Base-by-base conservation (phyloP, 2,797 vertebrate genomes). In the Lutra lutra region DNA sequence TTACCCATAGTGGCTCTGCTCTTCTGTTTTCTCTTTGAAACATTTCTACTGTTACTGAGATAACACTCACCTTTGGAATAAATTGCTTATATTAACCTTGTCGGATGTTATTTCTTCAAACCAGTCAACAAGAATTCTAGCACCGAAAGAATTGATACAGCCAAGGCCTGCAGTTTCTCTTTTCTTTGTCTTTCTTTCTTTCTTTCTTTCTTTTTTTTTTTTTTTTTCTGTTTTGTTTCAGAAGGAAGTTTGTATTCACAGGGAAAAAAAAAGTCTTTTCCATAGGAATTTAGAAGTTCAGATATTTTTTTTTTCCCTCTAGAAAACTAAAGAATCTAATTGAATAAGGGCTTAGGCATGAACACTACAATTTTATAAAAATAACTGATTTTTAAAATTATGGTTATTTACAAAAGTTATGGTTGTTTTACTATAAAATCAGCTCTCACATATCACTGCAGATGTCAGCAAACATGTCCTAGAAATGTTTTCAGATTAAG, bases 51-150 rank as follows among this genome's bases (percentile, higher is more conserved):
- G 38, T 86, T 96, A 86, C 70, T 89, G 32, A 96, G 80, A 80
- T 95, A 92, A 43, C 13, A 91, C 77, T 97, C 68, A 85, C 70
- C 92, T 97, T 97, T 66, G 68, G 25, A 96, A 93, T 89, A 91
- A 91, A 92, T 90, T 86, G 25, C 32, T 73, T 77, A 1, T 94
- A 88, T 95, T 96, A 79, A 92, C 38, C 48, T 97, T 95, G 48
- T 95, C 68, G 91, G n/a, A 60, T 92, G 51, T 56, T 95, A 80
- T 95, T 97, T 97, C 48, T 92, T 96, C 43, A 88, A 72, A 82
- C 18, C 32, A 84, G 35, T 91, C 56, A 86, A 60, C 18, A 40
- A 70, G n/a, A 54, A 7, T 94, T 43, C 92, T 91, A 56, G 87
- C 72, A 64, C 38, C 83, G 60, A 89, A 46, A 83, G 27, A 92